These are phyloP conservation scores for Dufourea novaeangliae DNA, from an alignment of 1,140 invertebrate genomes.

Conservation along the genomic window DNA sequence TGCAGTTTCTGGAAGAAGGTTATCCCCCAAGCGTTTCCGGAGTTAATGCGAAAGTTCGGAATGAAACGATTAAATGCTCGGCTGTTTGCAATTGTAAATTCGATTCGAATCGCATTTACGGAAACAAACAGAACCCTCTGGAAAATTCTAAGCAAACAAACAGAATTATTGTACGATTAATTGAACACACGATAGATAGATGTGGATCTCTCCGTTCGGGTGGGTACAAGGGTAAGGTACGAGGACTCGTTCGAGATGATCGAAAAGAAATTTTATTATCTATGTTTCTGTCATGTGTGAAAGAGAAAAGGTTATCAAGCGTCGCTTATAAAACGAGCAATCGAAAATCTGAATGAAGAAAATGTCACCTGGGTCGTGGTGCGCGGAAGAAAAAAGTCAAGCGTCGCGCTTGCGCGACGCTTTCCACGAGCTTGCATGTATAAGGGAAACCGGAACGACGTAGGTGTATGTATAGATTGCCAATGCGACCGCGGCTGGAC, in stretches of 20 bases:
- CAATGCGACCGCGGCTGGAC: constrained; percentile 56
- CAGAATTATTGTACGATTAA: background rate
- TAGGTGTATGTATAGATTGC: constrained; percentile 77
- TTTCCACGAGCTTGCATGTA: constrained; percentile 66
- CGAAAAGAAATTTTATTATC: background rate
- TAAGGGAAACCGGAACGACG: constrained; percentile 68
- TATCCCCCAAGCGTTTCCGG: too few relatives aligned
- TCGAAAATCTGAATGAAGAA: constrained; percentile 58
- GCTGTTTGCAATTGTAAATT: background rate
- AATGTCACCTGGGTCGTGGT: constrained; percentile 59
- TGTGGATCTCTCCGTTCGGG: background rate
- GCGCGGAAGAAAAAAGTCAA: constrained; percentile 35
- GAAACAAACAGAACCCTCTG: background rate
- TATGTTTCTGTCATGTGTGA: background rate
- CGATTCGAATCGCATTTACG: background rate
- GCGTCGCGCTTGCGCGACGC: constrained; percentile 66
- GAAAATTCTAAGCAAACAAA: background rate
- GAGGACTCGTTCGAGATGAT: background rate
- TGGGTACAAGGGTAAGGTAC: background rate
- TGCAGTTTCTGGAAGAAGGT: background rate
- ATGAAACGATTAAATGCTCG: background rate
- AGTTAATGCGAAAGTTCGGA: background rate
- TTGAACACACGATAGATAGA: background rate
- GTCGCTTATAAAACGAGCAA: background rate
- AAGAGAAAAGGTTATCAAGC: background rate